Base-by-base conservation (phyloP, 1,140 invertebrate species). In the Ephestia elutella region DNA sequence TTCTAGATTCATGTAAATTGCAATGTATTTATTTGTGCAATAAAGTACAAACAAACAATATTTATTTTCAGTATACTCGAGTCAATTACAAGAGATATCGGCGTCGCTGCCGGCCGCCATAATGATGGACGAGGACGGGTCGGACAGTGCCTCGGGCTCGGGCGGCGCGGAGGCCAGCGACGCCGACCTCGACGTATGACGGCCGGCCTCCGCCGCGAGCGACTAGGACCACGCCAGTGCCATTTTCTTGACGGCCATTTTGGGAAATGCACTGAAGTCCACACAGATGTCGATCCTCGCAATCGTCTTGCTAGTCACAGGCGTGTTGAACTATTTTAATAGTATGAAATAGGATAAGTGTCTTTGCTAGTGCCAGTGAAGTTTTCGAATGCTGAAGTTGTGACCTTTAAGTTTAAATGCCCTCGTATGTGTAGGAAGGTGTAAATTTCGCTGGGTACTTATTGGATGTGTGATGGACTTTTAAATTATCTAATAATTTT, bases 161-260 rank as follows among this genome's bases (percentile, higher is more conserved):
- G 30, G 1, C 3, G 8, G 9, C 4, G 30, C 2, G 21, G 21
- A 25, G 21, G 21, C 21, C 21, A 25, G 21, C 55, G 87, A 89
- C 60, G 73, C 85, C 25, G 88, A 89, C 65, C 70, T 89, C 10
- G 88, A 89, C 70, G 78, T 87, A 87, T 89, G 86, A 89, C 86
- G 21, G 21, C 21, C 21, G 7, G 21, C 55, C 19, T 63, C 68
- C 56, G 49, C 78, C 17, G 67, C 68, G 56, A 73, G 73, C 72
- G 78, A 84, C 76, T 80, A 83, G 78, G 68, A 65, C 32, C 54
- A 50, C 15, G 48, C 56, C 35, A 50, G 15, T 50, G 60, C 65
- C 56, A 54, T 55, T 38, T 48, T 66, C 49, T 56, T 68, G 61
- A 63, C 59, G 55, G 57, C 25, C n/a, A 18, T 56, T 15, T 50